Evolutionary conservation across 1,140 invertebrate species (phyloP), one percentile per base, ranked within the genome.

Genomic region (Doryteuthis pealeii): DNA sequence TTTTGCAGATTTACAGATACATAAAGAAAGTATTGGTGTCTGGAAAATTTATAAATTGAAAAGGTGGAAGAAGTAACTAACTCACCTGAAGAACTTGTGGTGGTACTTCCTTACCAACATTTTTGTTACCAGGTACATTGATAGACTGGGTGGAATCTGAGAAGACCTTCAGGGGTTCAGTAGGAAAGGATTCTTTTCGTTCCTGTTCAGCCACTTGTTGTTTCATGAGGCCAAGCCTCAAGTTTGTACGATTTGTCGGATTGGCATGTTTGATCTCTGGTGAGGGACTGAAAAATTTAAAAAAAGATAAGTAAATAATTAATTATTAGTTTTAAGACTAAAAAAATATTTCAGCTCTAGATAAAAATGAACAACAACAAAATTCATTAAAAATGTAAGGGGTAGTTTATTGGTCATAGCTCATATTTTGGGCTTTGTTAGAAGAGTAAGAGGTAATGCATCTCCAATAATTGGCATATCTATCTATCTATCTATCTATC

Each of bases 151-250:
- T 77, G 49, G 74, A 70, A 22, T 72, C 74, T 14, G 74, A 68
- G 22, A 74, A 67, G 40, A 78, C 76, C 35, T 70, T 54, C 49
- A 76, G 73, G 18, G 70, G 88, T 62, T 83, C 82, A n/a, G 82
- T 81, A 43, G 84, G 81, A 26, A 71, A 67, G 79, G 79, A 80
- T 72, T 77, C 89, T 87, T 79, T 67, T 77, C 90, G 88, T 80
- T 93, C 92, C 83, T 95, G 92, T 80, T 94, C 91, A 62, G 91
- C 86, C 2, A 91, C 89, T 88, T 95, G 93, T 83, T 94, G 92
- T 75, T 93, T 90, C 92, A 95, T 94, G 87, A 96, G 89, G 89
- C 95, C 93, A 75, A 94, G 91, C 84, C 95, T 95, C 68, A 95
- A 90, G 82, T 95, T 93, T 0, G 94, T 95, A 26, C 95, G 90